Evolutionary conservation across 2,888 invertebrate genomes (phyloP), one percentile per base, ranked within the genome.

Genomic region (Eledona agricola): DNA sequence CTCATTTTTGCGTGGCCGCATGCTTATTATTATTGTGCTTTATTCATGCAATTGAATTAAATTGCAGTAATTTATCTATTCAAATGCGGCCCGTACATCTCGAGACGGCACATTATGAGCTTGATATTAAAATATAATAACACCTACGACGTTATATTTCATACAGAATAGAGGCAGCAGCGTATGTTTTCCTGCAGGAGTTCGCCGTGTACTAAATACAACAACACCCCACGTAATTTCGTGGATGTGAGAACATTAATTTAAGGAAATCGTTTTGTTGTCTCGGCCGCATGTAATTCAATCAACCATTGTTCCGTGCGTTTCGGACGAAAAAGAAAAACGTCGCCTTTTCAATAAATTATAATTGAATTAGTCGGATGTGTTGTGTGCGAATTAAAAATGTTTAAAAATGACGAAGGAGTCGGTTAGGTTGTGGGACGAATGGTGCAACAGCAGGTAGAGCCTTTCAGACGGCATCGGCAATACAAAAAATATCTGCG

Each of bases 91-190:
- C 49, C 57, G 62, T 60, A 60, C 64, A 63, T 64, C 63, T 63
- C 57, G 63, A 67, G 66, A 65, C 62, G 56, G 43, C 57, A 59
- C 65, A 66, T 68, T 67, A 67, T 62, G 60, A 61, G 64, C 67
- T 69, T 71, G 69, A 67, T 70, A 72, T 72, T 71, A 72, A 72
- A 72, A 72, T 72, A 72, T 72, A 71, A 72, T 71, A 69, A 72
- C 71, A 69, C 72, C 72, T 67, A 72, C 72, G 60, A 37, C 34
- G 37, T 45, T 43, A 55, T 51, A 55, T 55, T 45, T 55, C 38
- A 50, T 38, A 29, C 32, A 12, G 32, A 15, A 42, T 43, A 45
- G 20, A 42, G 42, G 20, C 42, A 31, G 20, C 42, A 31, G 13
- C 31, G 42, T 28, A 26, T 49, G 46, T 46, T 54, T 49, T 54